Conservation (phyloP, 2,797 vertebrate species). For the Sitta carolinensis region DNA sequence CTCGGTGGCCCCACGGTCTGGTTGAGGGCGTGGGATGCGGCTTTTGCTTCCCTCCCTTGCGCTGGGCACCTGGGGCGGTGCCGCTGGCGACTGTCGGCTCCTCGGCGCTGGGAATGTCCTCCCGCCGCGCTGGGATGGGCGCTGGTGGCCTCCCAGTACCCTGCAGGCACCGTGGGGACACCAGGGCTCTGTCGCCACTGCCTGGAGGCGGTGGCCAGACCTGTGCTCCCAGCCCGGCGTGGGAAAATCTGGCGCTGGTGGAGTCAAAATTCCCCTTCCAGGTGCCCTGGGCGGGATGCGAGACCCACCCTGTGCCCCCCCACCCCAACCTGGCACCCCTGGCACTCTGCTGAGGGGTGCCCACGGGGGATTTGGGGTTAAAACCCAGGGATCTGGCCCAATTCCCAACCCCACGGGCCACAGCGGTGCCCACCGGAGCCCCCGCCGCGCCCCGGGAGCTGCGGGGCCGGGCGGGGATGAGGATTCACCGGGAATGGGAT, state of each 20-base stretch:
- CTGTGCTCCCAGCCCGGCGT: rapidly evolving
- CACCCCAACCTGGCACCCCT: neutral
- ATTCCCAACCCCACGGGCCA: neutral
- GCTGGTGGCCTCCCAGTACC: rapidly evolving
- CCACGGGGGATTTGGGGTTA: rapidly evolving
- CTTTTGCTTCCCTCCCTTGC: neutral
- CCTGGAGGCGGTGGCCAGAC: neutral
- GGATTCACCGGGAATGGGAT: neutral
- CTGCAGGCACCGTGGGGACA: neutral
- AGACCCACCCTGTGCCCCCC: neutral
- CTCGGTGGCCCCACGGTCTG: neutral
- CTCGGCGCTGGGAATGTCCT: neutral
- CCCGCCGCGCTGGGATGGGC: rapidly evolving
- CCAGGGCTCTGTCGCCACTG: neutral
- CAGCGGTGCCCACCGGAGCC: neutral
- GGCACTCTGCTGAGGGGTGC: neutral
- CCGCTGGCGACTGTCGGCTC: neutral
- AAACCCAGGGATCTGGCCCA: neutral
- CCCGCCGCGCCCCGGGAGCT: neutral
- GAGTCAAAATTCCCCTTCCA: neutral
- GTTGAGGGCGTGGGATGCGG: rapidly evolving
- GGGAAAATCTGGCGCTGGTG: rapidly evolving
- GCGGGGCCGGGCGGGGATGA: neutral
- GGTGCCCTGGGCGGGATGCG: rapidly evolving
- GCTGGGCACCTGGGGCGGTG: rapidly evolving